A percentile compares a stretch with the other conserved stretches of the same genome.
phyloP scores from a whole-genome alignment of 2,113 vertebrate genomes.

The Percopsis transmontana region DNA sequence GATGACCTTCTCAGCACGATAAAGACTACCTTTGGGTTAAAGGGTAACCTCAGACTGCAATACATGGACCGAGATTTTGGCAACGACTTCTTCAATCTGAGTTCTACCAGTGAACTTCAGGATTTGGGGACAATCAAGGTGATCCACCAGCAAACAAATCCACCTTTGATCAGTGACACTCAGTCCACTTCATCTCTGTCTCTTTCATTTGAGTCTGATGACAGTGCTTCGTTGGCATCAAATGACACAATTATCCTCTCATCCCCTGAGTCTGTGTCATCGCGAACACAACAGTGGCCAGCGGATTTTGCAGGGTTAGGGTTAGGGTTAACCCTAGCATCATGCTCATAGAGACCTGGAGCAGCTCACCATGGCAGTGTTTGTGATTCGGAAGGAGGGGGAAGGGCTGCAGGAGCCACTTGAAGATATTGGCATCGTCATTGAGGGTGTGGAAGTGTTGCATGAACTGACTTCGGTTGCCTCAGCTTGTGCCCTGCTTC shows the following conservation, averaged over 20 bases:
- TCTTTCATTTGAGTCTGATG: constrained; percentile 10
- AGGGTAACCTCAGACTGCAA: constrained; percentile 27
- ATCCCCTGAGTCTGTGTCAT: constrained; percentile 38
- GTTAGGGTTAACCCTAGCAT: no score
- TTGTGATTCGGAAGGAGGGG: constrained; percentile 22
- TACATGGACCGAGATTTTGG: constrained; percentile 44
- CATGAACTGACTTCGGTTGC: constrained; percentile 20
- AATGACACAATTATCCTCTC: constrained; percentile 23
- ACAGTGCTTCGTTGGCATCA: constrained; percentile 13
- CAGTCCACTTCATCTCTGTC: constrained; percentile 3
- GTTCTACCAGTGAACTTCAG: constrained; percentile 24
- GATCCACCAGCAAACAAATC: constrained; percentile 25
- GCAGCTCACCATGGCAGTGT: constrained; percentile 28
- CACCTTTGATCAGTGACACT: constrained; percentile 15
- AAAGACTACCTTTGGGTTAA: constrained; percentile 34
- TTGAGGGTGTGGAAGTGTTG: constrained; percentile 24
- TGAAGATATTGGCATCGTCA: constrained; percentile 28
- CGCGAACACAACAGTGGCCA: constrained; percentile 26
- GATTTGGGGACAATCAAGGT: constrained; percentile 39
- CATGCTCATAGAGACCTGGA: no score
- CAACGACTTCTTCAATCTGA: constrained; percentile 46
- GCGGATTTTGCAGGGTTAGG: constrained; percentile 17
- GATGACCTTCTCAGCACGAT: constrained; percentile 30
- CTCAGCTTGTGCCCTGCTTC: constrained; percentile 25
- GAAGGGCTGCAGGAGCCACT: constrained; percentile 19